Conservation (phyloP, 2,888 invertebrate species). For the Atrina japonica region DNA sequence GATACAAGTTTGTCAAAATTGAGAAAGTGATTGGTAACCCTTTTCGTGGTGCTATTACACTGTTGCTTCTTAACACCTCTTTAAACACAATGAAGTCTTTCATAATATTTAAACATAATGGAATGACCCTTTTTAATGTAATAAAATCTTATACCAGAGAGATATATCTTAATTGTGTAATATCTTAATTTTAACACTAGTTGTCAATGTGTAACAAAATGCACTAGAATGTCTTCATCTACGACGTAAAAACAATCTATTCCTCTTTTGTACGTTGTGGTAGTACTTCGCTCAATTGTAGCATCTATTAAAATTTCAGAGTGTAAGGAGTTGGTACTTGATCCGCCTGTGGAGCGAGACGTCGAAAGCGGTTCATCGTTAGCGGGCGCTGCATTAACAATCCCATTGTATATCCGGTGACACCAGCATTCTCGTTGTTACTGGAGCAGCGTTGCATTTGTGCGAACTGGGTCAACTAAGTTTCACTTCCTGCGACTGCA, state of each 20-base stretch:
- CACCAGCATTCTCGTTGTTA: no score
- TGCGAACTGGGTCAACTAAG: no score
- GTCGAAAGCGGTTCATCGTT: slow-evolving; percentile 28
- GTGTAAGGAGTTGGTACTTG: neutral
- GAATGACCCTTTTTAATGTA: neutral
- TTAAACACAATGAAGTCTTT: slow-evolving; percentile 4
- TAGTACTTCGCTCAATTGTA: neutral
- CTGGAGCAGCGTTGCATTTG: no score
- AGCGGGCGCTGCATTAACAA: no score
- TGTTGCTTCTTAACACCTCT: slow-evolving; percentile 6
- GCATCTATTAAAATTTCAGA: neutral
- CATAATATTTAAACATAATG: neutral
- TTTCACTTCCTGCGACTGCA: no score
- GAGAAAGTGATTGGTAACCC: slow-evolving; percentile 12
- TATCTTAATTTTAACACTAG: neutral
- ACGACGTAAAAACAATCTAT: slow-evolving; percentile 4
- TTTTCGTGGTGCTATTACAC: neutral
- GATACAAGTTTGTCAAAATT: no score
- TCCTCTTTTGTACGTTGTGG: slow-evolving; percentile 8
- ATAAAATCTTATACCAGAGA: slow-evolving; percentile 7
- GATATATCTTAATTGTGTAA: no score
- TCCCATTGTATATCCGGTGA: no score
- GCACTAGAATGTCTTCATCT: slow-evolving; percentile 14
- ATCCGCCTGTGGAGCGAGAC: slow-evolving; percentile 21
- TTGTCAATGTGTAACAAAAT: slow-evolving; percentile 12